These are phyloP conservation scores for Mastomys natalensis DNA, from an alignment of 2,113 vertebrate species.

Conservation along the genomic window DNA sequence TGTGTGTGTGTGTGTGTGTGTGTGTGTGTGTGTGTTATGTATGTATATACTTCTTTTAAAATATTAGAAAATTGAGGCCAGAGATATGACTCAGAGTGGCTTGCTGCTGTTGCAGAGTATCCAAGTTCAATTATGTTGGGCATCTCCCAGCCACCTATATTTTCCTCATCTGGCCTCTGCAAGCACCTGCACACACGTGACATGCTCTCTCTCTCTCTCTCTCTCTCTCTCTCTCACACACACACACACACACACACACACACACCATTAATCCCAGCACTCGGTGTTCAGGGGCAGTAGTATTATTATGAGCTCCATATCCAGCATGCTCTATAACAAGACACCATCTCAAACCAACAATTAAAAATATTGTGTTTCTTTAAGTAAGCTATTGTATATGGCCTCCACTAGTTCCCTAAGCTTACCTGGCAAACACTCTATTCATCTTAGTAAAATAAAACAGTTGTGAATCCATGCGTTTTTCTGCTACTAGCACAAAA, in stretches of 20 bases:
- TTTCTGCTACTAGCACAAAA: constrained; percentile 34
- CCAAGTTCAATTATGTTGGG: not conserved
- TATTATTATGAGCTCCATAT: not conserved
- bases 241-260: not conserved
- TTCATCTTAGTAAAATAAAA: constrained; percentile 35
- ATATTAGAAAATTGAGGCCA: not conserved
- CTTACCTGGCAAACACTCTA: not conserved
- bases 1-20: too few species aligned
- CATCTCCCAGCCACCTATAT: not conserved
- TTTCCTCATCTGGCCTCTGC: not conserved
- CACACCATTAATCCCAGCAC: not conserved
- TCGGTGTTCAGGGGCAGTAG: not conserved
- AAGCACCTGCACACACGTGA: not conserved
- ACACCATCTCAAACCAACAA: not conserved
- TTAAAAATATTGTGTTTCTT: constrained; percentile 13
- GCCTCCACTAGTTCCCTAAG: constrained; percentile 41
- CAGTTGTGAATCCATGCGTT: not conserved
- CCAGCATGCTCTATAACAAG: not conserved
- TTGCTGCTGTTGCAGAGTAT: not conserved
- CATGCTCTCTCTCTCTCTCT: not conserved
- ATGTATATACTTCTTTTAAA: not conserved
- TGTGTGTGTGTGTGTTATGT: too few species aligned
- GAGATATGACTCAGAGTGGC: not conserved
- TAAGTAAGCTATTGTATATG: not conserved
- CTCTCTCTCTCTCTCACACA: not conserved